Conservation (phyloP, 2,113 vertebrate genomes). For the Pongo abelii region DNA sequence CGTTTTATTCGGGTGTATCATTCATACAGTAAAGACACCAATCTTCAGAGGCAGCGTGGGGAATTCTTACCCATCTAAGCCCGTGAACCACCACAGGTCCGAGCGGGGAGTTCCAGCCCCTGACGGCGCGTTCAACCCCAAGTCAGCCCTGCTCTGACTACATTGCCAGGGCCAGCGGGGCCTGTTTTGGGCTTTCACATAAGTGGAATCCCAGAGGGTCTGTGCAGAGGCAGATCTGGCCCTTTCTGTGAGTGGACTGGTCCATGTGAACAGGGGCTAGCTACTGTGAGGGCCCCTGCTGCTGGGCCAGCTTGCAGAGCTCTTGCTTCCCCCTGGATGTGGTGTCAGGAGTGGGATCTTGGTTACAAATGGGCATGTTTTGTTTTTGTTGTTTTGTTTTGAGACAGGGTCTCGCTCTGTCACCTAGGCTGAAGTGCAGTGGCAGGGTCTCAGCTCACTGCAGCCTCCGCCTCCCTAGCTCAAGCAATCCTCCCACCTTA, state of each 20-base stretch:
- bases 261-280: background rate
- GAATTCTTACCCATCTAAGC: rapidly evolving
- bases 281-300: background rate
- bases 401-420: too few relatives aligned
- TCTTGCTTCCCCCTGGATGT: too few relatives aligned
- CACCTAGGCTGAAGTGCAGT: too few relatives aligned
- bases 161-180: rapidly evolving
- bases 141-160: background rate
- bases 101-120: background rate
- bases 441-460: too few relatives aligned
- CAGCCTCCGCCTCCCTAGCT: too few relatives aligned
- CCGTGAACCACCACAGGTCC: background rate
- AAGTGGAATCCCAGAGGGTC: background rate
- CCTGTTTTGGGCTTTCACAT: background rate
- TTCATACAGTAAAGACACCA: background rate
- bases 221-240: background rate
- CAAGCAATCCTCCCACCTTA: too few relatives aligned
- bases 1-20: too few relatives aligned
- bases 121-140: too few relatives aligned
- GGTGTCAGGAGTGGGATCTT: background rate
- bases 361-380: background rate
- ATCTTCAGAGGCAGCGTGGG: background rate
- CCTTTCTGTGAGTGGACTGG: background rate
- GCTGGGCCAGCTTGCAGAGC: background rate
- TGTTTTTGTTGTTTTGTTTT: too few relatives aligned